Base-by-base conservation (phyloP, 2,888 invertebrate species). In the Drosophila trichaetosa region DNA sequence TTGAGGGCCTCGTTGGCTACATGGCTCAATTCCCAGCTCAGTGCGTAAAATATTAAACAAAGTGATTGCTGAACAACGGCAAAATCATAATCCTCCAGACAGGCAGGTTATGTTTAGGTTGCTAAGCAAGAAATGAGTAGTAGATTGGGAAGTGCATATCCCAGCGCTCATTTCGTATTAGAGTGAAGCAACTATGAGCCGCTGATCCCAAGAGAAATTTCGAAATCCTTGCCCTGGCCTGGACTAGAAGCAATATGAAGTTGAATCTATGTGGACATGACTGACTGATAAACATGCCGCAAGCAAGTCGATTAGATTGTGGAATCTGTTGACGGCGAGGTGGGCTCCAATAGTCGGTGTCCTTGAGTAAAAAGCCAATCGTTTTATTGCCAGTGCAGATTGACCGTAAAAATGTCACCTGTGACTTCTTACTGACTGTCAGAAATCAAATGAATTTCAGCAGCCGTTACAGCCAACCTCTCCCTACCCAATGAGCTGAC, bases 381-480 rank as follows among this genome's bases (percentile, higher is more conserved):
- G 86, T 80, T 84, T 84, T 89, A 89, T 83, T 76, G 86, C 78
- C 61, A 67, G 51, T 69, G 57, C 89, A 87, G 90, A 87, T 89
- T 90, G 89, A 83, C 90, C 79, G 85, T 87, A 90, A 87, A 87
- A 89, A 82, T 90, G 87, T 90, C 87, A 90, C 87, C 89, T 89
- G 87, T 87, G 87, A 83, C 87, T 80, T 65, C 74, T 64, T 63
- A 67, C 61, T 59, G 71, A 63, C 71, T 63, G 59, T 21, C 71
- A 78, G 85, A 85, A 90, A 87, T 87, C 85, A 87, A 89, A 89
- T 89, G 75, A 89, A 77, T 85, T 84, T 70, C 73, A 79, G 70
- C 79, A 83, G 87, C 76, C 56, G 36, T 18, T 18, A 8, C 46
- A 38, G 46, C n/a, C 34, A 33, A 51, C 76, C 49, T 62, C 57